Conservation (phyloP, 2,888 invertebrate genomes). For the Diplolepis rosae region DNA sequence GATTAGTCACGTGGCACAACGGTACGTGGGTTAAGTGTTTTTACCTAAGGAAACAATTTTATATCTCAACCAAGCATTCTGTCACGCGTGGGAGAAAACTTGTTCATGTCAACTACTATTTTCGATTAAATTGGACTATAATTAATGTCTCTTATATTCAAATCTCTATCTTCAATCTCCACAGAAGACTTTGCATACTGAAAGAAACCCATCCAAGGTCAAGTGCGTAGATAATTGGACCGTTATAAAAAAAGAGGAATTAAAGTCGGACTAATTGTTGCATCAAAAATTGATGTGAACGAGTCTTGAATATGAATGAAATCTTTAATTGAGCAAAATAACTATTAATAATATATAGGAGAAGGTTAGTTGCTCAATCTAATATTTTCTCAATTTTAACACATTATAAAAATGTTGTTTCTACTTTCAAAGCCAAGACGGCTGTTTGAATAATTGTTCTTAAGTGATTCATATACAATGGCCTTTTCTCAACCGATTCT, state of each 20-base stretch:
- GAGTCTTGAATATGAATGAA: not conserved
- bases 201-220: not conserved
- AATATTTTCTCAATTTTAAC: too few relatives aligned
- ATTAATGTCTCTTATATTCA: constrained; percentile 1
- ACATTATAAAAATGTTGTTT: too few relatives aligned
- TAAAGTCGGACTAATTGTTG: not conserved
- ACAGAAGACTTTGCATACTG: not conserved
- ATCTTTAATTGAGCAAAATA: not conserved
- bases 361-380: too few relatives aligned
- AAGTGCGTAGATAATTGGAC: not conserved
- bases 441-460: too few relatives aligned
- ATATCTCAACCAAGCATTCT: constrained; percentile 16
- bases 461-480: too few relatives aligned
- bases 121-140: constrained; percentile 21
- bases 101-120: constrained; percentile 10
- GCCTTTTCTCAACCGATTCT: too few relatives aligned
- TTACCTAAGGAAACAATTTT: constrained; percentile 23
- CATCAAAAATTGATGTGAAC: not conserved
- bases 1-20: constrained; percentile 28
- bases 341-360: too few relatives aligned
- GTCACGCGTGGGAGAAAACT: constrained; percentile 16
- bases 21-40: constrained; percentile 26
- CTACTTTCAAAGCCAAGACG: too few relatives aligned
- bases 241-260: not conserved
- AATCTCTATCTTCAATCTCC: not conserved